These are phyloP conservation scores for Bellardia bayeri DNA, from an alignment of 2,888 invertebrate genomes.

Conservation along the genomic window DNA sequence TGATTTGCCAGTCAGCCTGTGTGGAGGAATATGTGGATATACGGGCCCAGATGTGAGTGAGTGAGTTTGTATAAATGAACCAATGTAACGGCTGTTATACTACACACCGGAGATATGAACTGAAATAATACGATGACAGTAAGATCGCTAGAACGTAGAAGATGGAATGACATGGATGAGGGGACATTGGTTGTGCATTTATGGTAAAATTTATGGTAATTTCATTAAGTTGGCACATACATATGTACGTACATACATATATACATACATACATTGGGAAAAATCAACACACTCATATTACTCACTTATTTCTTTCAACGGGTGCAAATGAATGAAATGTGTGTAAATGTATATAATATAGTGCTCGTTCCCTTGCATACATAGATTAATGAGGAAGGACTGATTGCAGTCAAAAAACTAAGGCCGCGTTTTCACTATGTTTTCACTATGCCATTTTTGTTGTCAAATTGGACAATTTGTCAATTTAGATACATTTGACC, in stretches of 20 bases:
- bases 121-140: constrained; percentile 13
- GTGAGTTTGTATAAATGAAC: constrained; percentile 34
- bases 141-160: neutral
- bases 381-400: constrained; percentile 3
- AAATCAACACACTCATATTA: neutral
- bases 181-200: constrained; percentile 60
- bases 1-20: constrained; percentile 32
- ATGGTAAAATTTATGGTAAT: constrained; percentile 74
- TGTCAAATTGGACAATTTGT: no score
- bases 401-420: neutral
- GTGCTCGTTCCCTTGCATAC: neutral
- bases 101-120: constrained; percentile 40
- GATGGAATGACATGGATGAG: constrained; percentile 25
- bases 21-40: constrained; percentile 14
- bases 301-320: neutral
- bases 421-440: no score
- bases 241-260: no score
- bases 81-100: constrained; percentile 58
- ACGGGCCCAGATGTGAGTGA: constrained; percentile 41
- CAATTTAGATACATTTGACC: no score
- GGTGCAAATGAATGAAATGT: constrained; percentile 10
- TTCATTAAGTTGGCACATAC: constrained; percentile 72
- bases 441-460: no score
- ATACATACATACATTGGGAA: constrained; percentile 3
- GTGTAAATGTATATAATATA: constrained; percentile 4